Conservation (phyloP, 2,113 vertebrate genomes). For the Alligator mississippiensis region DNA sequence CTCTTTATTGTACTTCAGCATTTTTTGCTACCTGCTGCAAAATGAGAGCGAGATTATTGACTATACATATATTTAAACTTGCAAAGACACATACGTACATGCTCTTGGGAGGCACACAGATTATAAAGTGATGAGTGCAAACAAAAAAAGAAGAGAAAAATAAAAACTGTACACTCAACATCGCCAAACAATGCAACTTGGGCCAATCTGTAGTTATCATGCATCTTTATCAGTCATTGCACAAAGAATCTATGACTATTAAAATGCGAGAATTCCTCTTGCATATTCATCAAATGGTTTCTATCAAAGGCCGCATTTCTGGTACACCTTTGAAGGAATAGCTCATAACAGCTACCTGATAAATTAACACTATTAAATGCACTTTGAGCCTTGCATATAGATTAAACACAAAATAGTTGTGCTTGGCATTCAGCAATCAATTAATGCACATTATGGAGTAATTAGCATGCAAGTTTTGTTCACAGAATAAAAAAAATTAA, state of each 20-base stretch:
- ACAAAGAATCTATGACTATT: background rate
- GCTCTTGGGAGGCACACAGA: background rate
- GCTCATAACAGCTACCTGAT: background rate
- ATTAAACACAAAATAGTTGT: background rate
- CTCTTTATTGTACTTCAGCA: background rate
- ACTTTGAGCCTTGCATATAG: background rate
- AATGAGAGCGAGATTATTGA: background rate
- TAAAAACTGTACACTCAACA: background rate
- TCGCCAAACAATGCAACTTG: background rate
- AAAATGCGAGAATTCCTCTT: background rate
- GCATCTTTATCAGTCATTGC: background rate
- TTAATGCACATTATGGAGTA: background rate
- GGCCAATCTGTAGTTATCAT: background rate
- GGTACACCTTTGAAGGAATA: background rate
- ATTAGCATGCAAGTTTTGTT: background rate
- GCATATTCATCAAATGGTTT: background rate
- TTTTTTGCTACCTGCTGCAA: background rate
- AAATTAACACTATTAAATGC: background rate
- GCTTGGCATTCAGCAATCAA: background rate
- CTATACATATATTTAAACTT: background rate
- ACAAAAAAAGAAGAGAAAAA: background rate
- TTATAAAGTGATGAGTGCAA: background rate
- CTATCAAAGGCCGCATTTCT: background rate
- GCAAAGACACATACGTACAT: background rate
- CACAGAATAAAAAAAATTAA: background rate